Evolutionary conservation across 2,113 vertebrate species (phyloP).

Genomic region (Tupaia tana): DNA sequence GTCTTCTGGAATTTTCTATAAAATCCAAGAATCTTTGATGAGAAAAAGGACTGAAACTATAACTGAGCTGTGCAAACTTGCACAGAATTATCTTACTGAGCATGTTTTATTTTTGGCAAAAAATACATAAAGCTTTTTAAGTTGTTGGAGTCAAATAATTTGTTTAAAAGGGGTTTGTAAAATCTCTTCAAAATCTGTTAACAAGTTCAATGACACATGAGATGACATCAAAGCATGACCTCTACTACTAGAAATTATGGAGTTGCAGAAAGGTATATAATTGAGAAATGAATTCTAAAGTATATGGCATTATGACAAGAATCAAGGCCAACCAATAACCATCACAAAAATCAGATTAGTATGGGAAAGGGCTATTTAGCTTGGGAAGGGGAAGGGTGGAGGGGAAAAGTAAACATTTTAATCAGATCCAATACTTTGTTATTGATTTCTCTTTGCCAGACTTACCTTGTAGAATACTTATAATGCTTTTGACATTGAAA

Average conservation of each 20-base stretch:
- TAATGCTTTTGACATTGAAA: constrained; percentile 87
- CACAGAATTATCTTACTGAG: background rate
- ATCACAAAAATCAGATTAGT: constrained; percentile 75
- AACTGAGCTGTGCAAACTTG: background rate
- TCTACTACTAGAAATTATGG: background rate
- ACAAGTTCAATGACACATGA: background rate
- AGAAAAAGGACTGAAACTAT: background rate
- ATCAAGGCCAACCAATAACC: constrained; percentile 68
- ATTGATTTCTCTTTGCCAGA: constrained; percentile 87
- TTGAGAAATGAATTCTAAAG: constrained; percentile 13
- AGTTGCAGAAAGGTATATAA: background rate
- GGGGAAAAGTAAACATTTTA: constrained; percentile 83
- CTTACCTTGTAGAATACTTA: constrained; percentile 86
- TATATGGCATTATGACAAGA: constrained; percentile 22
- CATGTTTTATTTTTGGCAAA: background rate
- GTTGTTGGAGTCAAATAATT: background rate
- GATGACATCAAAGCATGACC: background rate
- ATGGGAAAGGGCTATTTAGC: constrained; percentile 80
- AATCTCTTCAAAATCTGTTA: background rate
- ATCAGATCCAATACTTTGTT: constrained; percentile 87
- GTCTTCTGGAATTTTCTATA: background rate
- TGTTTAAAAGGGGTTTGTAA: background rate
- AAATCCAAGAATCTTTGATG: background rate
- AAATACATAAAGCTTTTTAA: background rate
- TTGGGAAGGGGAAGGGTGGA: constrained; percentile 58